Percentiles rank a stretch among this genome's conserved stretches.
phyloP scores from a whole-genome alignment of 2,888 invertebrate species.

The Stenodema calcarata region DNA sequence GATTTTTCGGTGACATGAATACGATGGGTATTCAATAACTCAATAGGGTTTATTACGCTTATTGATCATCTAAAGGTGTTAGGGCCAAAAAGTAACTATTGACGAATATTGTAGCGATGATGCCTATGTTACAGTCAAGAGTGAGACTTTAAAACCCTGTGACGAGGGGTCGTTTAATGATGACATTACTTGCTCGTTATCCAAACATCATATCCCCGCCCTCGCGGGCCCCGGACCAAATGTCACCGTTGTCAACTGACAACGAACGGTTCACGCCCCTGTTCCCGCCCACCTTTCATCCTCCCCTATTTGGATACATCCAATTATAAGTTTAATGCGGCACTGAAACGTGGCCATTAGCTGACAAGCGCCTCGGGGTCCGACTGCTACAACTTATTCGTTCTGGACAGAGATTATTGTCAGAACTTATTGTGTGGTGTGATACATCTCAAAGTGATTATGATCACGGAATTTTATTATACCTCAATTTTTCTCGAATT shows the following conservation, averaged over 20 bases:
- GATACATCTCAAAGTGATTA: too few relatives aligned
- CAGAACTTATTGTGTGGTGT: too few relatives aligned
- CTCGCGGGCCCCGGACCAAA: constrained; percentile 10
- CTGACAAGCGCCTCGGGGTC: not conserved
- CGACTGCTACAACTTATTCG: not conserved
- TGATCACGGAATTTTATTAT: too few relatives aligned
- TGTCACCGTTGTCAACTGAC: constrained; percentile 40
- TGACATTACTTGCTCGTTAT: constrained; percentile 50
- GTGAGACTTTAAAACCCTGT: constrained; percentile 21
- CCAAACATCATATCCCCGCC: constrained; percentile 44
- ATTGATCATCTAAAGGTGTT: too few relatives aligned
- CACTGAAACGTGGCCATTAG: constrained; percentile 36
- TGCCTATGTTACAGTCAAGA: not conserved
- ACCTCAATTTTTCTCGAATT: too few relatives aligned
- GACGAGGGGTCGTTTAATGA: constrained; percentile 43
- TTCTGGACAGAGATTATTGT: not conserved
- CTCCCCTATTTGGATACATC: constrained; percentile 47
- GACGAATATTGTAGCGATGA: not conserved
- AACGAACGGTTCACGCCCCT: constrained; percentile 36
- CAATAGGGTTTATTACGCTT: too few relatives aligned
- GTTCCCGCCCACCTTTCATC: constrained; percentile 37
- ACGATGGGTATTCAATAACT: too few relatives aligned
- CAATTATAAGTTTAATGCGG: constrained; percentile 45
- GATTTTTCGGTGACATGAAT: too few relatives aligned
- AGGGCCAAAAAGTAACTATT: not conserved